Percentiles rank a stretch among this genome's conserved stretches.
Evolutionary conservation across 2,113 vertebrate genomes (phyloP).

Genomic region (Xerus inauris): DNA sequence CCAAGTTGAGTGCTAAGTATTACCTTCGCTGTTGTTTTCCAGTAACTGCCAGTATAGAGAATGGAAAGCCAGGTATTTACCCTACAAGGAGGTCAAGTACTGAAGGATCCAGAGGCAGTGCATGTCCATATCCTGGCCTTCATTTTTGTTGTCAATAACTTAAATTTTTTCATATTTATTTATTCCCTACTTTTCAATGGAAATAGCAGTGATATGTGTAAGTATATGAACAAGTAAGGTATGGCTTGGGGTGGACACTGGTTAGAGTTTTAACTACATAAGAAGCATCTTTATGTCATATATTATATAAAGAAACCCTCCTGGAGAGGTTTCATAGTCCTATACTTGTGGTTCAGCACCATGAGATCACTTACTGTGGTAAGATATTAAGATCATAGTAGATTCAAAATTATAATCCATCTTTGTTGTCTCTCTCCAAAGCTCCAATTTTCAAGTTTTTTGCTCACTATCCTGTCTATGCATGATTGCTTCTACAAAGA

Average conservation of each 20-base stretch:
- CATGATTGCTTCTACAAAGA: neutral
- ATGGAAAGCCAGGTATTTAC: neutral
- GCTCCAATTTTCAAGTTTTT: neutral
- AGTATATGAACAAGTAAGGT: neutral
- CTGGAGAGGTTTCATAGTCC: neutral
- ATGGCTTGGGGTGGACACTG: neutral
- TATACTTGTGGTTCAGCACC: neutral
- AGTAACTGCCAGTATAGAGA: neutral
- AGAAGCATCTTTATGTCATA: neutral
- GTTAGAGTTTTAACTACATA: neutral
- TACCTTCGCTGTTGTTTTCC: neutral
- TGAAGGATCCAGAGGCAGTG: neutral
- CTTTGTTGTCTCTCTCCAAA: neutral
- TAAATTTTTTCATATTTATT: neutral
- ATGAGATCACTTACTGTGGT: neutral
- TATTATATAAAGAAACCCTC: neutral
- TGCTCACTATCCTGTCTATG: neutral
- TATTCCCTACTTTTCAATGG: neutral
- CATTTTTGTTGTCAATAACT: neutral
- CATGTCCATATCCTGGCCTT: neutral
- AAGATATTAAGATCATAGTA: neutral
- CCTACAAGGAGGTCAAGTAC: neutral
- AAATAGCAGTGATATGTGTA: neutral
- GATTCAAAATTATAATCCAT: neutral
- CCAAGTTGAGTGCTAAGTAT: neutral